These are phyloP conservation scores for Trochalopteron elliotii DNA, from an alignment of 2,113 vertebrate species.

Conservation along the genomic window DNA sequence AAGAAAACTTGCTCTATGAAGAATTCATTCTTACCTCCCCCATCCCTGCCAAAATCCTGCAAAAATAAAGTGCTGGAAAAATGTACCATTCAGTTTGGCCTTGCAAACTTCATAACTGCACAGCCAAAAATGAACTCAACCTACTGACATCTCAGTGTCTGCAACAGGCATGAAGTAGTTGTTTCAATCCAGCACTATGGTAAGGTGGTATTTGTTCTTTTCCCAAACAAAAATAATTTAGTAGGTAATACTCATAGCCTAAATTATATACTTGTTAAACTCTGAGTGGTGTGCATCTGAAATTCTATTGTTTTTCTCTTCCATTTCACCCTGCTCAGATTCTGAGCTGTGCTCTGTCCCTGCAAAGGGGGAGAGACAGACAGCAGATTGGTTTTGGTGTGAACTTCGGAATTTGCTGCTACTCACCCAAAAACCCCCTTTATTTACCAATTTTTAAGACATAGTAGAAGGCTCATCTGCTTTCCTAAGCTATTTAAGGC, in stretches of 20 bases:
- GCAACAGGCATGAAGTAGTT: not conserved
- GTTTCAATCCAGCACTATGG: not conserved
- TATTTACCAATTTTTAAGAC: not conserved
- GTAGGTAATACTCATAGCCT: not conserved
- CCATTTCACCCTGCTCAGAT: not conserved
- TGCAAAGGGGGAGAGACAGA: not conserved
- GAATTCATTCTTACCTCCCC: not conserved
- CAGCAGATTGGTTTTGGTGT: not conserved
- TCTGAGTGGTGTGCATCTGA: not conserved
- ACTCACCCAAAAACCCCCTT: not conserved
- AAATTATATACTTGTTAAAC: not conserved
- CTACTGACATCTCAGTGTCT: not conserved
- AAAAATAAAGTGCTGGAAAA: not conserved
- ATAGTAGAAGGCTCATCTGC: not conserved
- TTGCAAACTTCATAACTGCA: not conserved
- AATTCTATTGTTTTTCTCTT: not conserved
- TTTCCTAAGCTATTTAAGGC: not conserved
- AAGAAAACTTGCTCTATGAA: not conserved
- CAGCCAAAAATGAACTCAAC: not conserved
- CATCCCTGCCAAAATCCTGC: not conserved
- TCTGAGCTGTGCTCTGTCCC: not conserved
- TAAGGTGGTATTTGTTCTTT: not conserved
- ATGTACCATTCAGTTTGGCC: not conserved
- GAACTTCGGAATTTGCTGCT: not conserved
- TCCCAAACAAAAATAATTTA: not conserved